Percentiles rank a stretch among this genome's conserved stretches.
These are phyloP conservation scores for Toxostoma redivivum DNA, from an alignment of 2,113 vertebrate genomes.

Conservation along the genomic window DNA sequence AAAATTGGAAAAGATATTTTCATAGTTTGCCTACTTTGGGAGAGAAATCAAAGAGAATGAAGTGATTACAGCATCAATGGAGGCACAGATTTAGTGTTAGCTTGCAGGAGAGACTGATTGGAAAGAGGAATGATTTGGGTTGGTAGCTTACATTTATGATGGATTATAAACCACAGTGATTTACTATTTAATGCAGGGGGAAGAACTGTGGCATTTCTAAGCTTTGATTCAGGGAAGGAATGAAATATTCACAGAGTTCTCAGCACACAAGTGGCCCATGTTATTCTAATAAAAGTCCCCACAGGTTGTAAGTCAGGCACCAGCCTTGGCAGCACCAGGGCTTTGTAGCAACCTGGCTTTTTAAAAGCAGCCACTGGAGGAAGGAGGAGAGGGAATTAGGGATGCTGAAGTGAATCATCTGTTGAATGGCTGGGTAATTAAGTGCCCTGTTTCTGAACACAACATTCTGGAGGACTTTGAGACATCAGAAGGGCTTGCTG, in stretches of 20 bases:
- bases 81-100: neutral
- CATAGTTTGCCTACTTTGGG: neutral
- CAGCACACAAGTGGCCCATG: neutral
- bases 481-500: neutral
- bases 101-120: neutral
- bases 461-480: neutral
- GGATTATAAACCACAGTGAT: slow-evolving; percentile 6
- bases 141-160: neutral
- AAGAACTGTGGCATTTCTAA: neutral
- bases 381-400: neutral
- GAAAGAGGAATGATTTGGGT: neutral
- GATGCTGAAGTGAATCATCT: neutral
- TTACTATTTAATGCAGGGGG: neutral
- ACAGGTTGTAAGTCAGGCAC: neutral
- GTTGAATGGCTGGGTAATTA: neutral
- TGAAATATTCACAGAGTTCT: neutral
- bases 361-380: neutral
- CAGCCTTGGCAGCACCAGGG: neutral
- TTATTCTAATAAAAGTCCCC: neutral
- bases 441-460: neutral
- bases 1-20: slow-evolving; percentile 4
- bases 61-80: neutral
- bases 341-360: neutral
- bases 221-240: neutral
- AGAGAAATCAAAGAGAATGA: slow-evolving; percentile 34